These are phyloP conservation scores for Meliscaeva auricollis DNA, from an alignment of 2,888 invertebrate genomes.

Conservation along the genomic window DNA sequence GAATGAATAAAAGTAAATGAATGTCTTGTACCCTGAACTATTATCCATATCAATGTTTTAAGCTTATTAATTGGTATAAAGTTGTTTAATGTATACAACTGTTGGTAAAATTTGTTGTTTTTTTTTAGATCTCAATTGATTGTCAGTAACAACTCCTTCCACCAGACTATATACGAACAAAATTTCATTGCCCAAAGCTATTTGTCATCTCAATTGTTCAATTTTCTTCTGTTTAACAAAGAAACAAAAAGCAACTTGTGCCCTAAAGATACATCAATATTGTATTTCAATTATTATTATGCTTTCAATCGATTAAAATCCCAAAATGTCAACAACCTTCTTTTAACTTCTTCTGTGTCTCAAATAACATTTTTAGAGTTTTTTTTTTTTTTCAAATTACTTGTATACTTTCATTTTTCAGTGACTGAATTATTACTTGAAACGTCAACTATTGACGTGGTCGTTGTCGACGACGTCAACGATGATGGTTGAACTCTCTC, in stretches of 20 bases:
- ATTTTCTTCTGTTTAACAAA: neutral
- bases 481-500: neutral
- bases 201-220: neutral
- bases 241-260: neutral
- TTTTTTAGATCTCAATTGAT: too few relatives aligned
- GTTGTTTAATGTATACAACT: too few relatives aligned
- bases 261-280: neutral
- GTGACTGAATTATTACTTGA: neutral
- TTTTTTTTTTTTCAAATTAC: neutral
- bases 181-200: neutral
- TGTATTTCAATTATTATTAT: neutral
- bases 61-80: too few relatives aligned
- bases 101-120: too few relatives aligned
- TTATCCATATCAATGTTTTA: too few relatives aligned
- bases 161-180: neutral
- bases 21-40: too few relatives aligned
- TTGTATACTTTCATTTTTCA: conserved; percentile 1
- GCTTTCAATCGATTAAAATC: neutral
- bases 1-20: too few relatives aligned
- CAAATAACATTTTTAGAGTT: conserved; percentile 4
- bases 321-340: conserved; percentile 19
- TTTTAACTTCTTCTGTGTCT: neutral
- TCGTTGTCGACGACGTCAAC: neutral
- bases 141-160: neutral
- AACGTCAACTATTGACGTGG: neutral